A percentile compares a stretch with the other conserved stretches of the same genome.
These are phyloP conservation scores for Propithecus perrieri DNA, from an alignment of 2,797 vertebrate genomes.

Conservation along the genomic window DNA sequence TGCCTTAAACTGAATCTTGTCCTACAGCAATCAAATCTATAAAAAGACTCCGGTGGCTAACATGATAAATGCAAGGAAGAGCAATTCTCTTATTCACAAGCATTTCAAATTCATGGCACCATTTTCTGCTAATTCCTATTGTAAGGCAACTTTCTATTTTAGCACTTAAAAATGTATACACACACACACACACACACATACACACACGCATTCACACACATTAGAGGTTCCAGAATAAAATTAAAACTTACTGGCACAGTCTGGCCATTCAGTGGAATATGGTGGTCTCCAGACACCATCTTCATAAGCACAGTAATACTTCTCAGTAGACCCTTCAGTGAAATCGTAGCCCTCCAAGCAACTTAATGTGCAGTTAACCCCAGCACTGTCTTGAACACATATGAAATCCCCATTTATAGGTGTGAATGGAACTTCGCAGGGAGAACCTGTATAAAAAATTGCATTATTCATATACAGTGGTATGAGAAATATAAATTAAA, in stretches of 20 bases:
- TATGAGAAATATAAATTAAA: background rate
- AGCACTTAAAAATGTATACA: background rate
- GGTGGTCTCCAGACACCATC: slow-evolving; percentile 94
- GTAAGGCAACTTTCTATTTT: background rate
- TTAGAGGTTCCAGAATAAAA: background rate
- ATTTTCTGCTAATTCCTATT: background rate
- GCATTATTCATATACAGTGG: background rate
- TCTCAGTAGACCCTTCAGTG: slow-evolving; percentile 92
- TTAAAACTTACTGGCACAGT: slow-evolving; percentile 93
- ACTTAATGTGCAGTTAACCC: slow-evolving; percentile 93
- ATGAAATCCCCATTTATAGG: slow-evolving; percentile 93
- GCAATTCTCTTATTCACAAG: background rate
- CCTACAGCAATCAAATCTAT: background rate
- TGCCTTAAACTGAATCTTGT: background rate
- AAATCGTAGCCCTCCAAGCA: slow-evolving; percentile 95
- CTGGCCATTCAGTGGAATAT: slow-evolving; percentile 91
- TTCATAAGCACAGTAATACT: slow-evolving; percentile 92
- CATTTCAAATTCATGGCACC: background rate
- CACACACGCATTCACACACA: background rate
- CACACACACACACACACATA: no score
- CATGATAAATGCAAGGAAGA: background rate
- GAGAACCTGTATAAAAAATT: slow-evolving; percentile 85
- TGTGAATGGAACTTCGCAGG: slow-evolving; percentile 92
- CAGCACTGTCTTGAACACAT: slow-evolving; percentile 89
- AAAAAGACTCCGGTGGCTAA: background rate